Evolutionary conservation across 2,888 invertebrate species (phyloP).

Genomic region (Acanthosepion lycidas): DNA sequence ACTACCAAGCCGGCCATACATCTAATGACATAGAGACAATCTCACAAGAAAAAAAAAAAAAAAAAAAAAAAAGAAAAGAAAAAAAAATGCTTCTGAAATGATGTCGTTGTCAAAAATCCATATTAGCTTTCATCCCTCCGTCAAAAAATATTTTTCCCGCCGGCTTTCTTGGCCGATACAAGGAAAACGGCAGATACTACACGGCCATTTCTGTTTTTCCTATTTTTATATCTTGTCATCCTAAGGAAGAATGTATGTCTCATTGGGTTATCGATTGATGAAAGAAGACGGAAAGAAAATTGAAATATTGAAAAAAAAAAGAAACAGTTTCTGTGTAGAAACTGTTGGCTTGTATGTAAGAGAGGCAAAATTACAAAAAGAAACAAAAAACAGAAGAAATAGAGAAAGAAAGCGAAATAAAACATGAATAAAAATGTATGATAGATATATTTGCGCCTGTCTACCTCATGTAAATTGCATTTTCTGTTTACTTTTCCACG

Average conservation of each 20-base stretch:
- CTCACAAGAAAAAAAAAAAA: too few species aligned
- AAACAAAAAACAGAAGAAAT: not conserved
- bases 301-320: too few species aligned
- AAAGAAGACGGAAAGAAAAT: too few species aligned
- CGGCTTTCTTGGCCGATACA: too few species aligned
- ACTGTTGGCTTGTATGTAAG: not conserved
- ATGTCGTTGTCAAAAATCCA: too few species aligned
- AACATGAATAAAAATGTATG: not conserved
- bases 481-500: not conserved
- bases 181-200: too few species aligned
- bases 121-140: too few species aligned
- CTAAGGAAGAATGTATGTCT: not conserved
- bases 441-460: not conserved
- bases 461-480: not conserved
- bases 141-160: too few species aligned
- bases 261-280: not conserved
- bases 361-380: not conserved
- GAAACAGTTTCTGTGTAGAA: not conserved
- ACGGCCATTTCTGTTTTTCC: not conserved
- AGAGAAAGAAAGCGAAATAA: not conserved
- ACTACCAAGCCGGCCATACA: too few species aligned
- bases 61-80: too few species aligned
- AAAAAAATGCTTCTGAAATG: too few species aligned
- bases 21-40: too few species aligned
- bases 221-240: not conserved